Evolutionary conservation across 2,113 vertebrate genomes (phyloP), one percentile per base, ranked within the genome.

Genomic region (Verasper variegatus): DNA sequence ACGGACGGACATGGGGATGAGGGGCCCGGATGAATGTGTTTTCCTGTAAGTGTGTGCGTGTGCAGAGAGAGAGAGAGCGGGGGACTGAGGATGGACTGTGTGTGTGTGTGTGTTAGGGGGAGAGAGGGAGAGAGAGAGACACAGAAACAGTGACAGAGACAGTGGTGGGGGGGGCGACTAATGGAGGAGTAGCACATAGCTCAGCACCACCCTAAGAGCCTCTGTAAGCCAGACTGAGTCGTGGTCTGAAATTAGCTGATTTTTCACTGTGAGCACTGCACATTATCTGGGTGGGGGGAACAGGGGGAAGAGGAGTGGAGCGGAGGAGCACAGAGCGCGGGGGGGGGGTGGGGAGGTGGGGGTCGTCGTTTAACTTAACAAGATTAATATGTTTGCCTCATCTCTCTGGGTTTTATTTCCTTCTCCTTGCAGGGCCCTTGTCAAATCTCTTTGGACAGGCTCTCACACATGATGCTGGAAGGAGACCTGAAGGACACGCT

Each of bases 301-400:
- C 57, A 81, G 73, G 74, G 60, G 82, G 68, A 71, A 88, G 86
- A 80, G 68, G 81, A 77, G 79, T 23, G 45, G 73, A 83, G 78
- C 52, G 21, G 78, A 75, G 83, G 65, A 85, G 87, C 83, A 49
- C 55, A 31, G 58, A 74, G 64, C 24, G 72, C 68, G 55, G 76
- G 60, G 84, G 81, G 55, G 83, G 88, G 88, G 87, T 86, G 68
- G 56, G 81, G 76, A 64, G 85, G 81, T 58, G 83, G 88, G 89
- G 88, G 87, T 88, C 81, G 82, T 76, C 91, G 76, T 92, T 92
- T 92, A 92, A 92, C 90, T 92, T 93, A 93, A 93, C 92, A 92
- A 93, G 92, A 92, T 93, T 91, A 92, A 94, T 92, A 91, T 87
- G 82, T 91, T 91, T 93, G 88, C 86, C 90, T 87, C 87, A 91